A percentile compares a stretch with the other conserved stretches of the same genome.
Evolutionary conservation across 2,888 invertebrate genomes (phyloP).

Genomic region (Athetis lepigone): DNA sequence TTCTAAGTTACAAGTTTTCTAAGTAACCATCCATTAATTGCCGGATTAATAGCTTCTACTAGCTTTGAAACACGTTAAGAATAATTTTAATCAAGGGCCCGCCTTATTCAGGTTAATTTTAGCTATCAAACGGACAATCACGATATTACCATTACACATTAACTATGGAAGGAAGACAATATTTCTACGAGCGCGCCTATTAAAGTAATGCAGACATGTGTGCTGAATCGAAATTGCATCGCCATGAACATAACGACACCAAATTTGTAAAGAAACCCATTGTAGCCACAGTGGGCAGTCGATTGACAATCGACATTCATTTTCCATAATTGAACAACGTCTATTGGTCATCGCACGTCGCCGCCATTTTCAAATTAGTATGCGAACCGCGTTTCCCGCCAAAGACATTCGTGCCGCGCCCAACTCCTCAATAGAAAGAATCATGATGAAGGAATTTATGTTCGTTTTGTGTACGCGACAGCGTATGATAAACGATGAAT

Average conservation of each 20-base stretch:
- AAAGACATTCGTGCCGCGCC: conserved; percentile 87
- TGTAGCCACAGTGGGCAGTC: conserved; percentile 73
- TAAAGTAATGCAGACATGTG: conserved; percentile 63
- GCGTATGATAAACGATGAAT: conserved; percentile 83
- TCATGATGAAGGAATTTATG: conserved; percentile 88
- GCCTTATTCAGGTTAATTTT: conserved; percentile 47
- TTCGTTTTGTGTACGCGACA: conserved; percentile 72
- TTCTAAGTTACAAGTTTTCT: conserved; percentile 27
- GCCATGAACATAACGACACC: conserved; percentile 68
- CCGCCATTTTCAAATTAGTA: conserved; percentile 79
- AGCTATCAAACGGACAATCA: conserved; percentile 62
- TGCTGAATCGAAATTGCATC: conserved; percentile 68
- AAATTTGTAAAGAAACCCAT: conserved; percentile 81
- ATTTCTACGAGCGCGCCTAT: conserved; percentile 62
- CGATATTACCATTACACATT: conserved; percentile 61
- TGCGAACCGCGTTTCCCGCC: conserved; percentile 82
- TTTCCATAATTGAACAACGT: conserved; percentile 75
- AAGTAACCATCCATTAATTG: conserved; percentile 30
- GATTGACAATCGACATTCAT: conserved; percentile 78
- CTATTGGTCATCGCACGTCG: conserved; percentile 74
- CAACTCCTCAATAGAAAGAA: conserved; percentile 86
- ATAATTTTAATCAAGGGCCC: conserved; percentile 38
- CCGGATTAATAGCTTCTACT: conserved; percentile 34
- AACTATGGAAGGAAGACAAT: conserved; percentile 62
- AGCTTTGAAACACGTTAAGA: conserved; percentile 38